Evolutionary conservation across 1,140 invertebrate species (phyloP), one percentile per base, ranked within the genome.

Genomic region (Aradophagus sp.): DNA sequence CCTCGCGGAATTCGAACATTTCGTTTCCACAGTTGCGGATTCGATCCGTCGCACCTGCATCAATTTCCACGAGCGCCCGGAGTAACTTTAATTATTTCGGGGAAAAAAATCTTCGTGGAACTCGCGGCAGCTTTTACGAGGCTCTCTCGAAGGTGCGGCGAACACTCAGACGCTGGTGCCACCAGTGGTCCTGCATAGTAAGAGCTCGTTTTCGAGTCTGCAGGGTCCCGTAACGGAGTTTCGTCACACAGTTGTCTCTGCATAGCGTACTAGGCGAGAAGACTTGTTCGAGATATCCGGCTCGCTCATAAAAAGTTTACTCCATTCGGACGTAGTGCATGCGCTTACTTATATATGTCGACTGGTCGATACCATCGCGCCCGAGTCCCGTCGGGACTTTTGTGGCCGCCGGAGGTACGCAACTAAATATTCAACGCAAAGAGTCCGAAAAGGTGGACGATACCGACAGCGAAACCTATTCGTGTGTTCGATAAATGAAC

Each of bases 211-310:
- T 65, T 67, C 45, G 35, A 63, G 76, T 77, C 80, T 78, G 76
- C 35, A 58, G 77, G 78, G 79, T 75, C 61, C 74, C 55, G 75
- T 82, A 83, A 83, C 80, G 44, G 73, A 82, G 81, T 83, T 79
- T 81, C 75, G 80, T 85, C 81, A 83, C 80, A 82, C 75, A 73
- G 77, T 80, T 81, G 80, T 84, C 78, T 81, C 80, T 82, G 80
- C 82, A 84, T 82, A 80, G 45, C 52, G 44, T 58, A 84, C 80
- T 58, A 77, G 74, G 16, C 13, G 39, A 41, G 31, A 61, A 44
- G 35, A 71, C 74, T 70, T 56, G 6, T 16, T 47, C 52, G 35
- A 53, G 72, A 74, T 61, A 72, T 79, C 74, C 72, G 70, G 61
- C 69, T 55, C 61, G 35, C 75, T 81, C 80, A 73, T 84, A 82